Conservation (phyloP, 2,113 vertebrate species). For the Chionis minor region DNA sequence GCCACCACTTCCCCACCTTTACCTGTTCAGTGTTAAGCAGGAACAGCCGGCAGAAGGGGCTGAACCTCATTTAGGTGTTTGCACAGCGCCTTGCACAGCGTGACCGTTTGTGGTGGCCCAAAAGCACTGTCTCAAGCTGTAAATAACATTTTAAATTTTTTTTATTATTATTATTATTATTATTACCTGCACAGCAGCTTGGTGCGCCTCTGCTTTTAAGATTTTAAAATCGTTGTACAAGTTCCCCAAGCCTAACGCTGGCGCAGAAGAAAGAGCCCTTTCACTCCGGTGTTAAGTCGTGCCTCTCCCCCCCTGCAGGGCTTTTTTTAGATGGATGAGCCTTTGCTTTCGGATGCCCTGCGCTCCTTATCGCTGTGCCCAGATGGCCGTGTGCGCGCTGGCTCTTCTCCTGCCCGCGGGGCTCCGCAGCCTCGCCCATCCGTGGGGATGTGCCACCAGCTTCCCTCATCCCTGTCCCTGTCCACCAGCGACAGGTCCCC, state of each 20-base stretch:
- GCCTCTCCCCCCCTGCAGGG: background rate
- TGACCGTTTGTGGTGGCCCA: background rate
- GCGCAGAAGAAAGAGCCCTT: background rate
- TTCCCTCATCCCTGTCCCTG: background rate
- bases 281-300: background rate
- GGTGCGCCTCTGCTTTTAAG: background rate
- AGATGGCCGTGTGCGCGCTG: background rate
- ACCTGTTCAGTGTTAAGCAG: background rate
- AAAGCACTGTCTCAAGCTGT: background rate
- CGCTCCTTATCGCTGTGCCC: background rate
- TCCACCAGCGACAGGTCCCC: background rate
- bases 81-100: background rate
- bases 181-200: background rate
- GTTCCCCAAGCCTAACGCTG: background rate
- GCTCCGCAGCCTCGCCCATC: background rate
- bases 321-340: constrained; percentile 16
- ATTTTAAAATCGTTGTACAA: background rate
- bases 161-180: no score
- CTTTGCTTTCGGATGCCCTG: background rate
- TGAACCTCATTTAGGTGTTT: background rate
- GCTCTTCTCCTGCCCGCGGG: background rate
- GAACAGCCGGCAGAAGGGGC: background rate
- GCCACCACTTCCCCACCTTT: no score
- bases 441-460: background rate
- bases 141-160: background rate